Conservation (phyloP, 2,797 vertebrate genomes). For the Esox masquinongy region DNA sequence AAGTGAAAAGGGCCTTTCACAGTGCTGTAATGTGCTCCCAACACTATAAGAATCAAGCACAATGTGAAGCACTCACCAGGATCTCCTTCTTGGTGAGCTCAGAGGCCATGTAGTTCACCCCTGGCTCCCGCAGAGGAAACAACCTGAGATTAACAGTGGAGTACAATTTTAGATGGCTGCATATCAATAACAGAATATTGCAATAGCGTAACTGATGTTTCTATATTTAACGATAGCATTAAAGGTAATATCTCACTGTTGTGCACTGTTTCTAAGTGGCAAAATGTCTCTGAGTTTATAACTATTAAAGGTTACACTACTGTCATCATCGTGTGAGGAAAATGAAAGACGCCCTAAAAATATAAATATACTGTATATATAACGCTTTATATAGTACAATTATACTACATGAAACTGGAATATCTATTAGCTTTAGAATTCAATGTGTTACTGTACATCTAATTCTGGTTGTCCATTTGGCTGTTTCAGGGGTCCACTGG, state of each 20-base stretch:
- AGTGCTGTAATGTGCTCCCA: neutral
- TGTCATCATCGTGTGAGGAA: neutral
- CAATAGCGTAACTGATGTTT: neutral
- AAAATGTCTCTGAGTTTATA: neutral
- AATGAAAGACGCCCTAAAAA: neutral
- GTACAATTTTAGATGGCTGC: constrained; percentile 20
- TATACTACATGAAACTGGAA: neutral
- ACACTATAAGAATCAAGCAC: neutral
- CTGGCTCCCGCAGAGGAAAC: constrained; percentile 91
- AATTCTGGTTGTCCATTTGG: neutral
- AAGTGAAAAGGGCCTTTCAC: neutral
- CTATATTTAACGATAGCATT: neutral
- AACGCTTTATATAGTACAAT: neutral
- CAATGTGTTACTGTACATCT: neutral
- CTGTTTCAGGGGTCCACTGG: neutral
- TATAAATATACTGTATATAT: no score
- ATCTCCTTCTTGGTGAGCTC: constrained; percentile 89
- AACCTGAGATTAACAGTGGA: constrained; percentile 74
- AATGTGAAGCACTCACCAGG: constrained; percentile 71
- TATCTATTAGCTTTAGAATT: neutral
- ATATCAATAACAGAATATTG: constrained; percentile 7
- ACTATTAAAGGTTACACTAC: neutral
- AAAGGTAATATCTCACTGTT: neutral
- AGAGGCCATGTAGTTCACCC: constrained; percentile 91
- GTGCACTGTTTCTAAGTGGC: neutral